phyloP scores from a whole-genome alignment of 2,797 vertebrate species.

The Dallia pectoralis region DNA sequence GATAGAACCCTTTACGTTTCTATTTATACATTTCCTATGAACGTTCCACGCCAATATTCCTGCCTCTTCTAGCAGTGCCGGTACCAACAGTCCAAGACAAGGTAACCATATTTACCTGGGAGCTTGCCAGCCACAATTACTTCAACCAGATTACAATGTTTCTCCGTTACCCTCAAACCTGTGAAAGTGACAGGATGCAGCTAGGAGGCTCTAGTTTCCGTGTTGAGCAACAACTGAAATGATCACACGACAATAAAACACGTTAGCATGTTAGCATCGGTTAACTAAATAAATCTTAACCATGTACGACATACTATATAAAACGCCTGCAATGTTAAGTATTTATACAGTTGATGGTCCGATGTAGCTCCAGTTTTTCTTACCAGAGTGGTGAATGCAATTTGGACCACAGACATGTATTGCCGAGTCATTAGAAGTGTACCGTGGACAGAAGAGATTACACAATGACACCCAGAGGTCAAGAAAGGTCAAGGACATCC shows the following conservation, averaged over 20 bases:
- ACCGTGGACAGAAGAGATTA: conserved; percentile 46
- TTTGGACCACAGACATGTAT: conserved; percentile 3
- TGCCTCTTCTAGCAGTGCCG: too few species aligned
- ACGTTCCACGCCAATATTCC: too few species aligned
- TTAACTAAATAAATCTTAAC: not conserved
- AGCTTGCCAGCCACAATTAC: conserved; percentile 61
- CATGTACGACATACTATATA: not conserved
- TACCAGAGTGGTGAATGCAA: too few species aligned
- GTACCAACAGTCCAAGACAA: conserved; percentile 36
- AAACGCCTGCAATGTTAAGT: not conserved
- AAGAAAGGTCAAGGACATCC: conserved; percentile 34
- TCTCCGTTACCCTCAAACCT: conserved; percentile 50
- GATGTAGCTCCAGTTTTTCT: not conserved
- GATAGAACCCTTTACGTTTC: too few species aligned
- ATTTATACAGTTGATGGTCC: not conserved
- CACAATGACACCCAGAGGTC: conserved; percentile 43
- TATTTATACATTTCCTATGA: too few species aligned
- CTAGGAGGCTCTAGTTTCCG: not conserved
- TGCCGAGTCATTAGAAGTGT: conserved; percentile 2
- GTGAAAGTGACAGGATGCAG: conserved; percentile 40
- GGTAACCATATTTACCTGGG: conserved; percentile 65
- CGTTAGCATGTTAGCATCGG: not conserved
- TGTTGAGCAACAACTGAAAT: not conserved
- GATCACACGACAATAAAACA: not conserved
- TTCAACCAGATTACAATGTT: conserved; percentile 49